Conservation (phyloP, 2,113 vertebrate genomes). For the Scomber japonicus region DNA sequence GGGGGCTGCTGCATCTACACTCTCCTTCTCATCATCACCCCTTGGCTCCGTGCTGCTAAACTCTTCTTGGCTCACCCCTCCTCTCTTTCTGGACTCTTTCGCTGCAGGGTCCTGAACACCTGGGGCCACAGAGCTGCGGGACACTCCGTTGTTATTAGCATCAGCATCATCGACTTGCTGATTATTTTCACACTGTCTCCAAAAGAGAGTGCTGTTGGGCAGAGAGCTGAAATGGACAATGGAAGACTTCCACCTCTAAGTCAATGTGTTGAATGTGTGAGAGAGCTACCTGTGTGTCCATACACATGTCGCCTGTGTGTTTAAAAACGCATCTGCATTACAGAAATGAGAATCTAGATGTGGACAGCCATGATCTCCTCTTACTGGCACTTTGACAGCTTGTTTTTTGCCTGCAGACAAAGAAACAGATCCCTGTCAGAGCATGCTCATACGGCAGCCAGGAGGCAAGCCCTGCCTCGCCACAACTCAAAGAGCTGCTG, state of each 20-base stretch:
- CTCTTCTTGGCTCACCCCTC: constrained; percentile 27
- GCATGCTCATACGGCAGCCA: background rate
- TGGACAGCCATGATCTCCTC: background rate
- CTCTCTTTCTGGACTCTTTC: constrained; percentile 14
- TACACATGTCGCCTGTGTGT: background rate
- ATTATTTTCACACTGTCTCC: constrained; percentile 52
- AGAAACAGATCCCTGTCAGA: constrained; percentile 67
- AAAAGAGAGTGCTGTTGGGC: constrained; percentile 73
- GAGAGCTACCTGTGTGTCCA: background rate
- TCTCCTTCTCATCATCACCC: constrained; percentile 45
- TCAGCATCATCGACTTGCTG: constrained; percentile 50
- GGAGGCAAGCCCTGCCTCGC: constrained; percentile 1
- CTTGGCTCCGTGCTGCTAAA: constrained; percentile 21
- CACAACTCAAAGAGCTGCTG: constrained; percentile 32
- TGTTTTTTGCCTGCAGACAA: constrained; percentile 65
- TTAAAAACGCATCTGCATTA: constrained; percentile 11
- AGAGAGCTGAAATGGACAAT: constrained; percentile 50
- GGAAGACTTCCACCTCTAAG: constrained; percentile 4
- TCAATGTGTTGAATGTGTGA: background rate
- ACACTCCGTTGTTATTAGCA: constrained; percentile 47
- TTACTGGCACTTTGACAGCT: constrained; percentile 63
- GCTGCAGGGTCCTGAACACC: constrained; percentile 45
- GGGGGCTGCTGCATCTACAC: constrained; percentile 45
- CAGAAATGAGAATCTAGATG: background rate
- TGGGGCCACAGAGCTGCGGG: constrained; percentile 29